These are phyloP conservation scores for Dicrurus megarhynchus DNA, from an alignment of 2,113 vertebrate genomes.

Conservation along the genomic window DNA sequence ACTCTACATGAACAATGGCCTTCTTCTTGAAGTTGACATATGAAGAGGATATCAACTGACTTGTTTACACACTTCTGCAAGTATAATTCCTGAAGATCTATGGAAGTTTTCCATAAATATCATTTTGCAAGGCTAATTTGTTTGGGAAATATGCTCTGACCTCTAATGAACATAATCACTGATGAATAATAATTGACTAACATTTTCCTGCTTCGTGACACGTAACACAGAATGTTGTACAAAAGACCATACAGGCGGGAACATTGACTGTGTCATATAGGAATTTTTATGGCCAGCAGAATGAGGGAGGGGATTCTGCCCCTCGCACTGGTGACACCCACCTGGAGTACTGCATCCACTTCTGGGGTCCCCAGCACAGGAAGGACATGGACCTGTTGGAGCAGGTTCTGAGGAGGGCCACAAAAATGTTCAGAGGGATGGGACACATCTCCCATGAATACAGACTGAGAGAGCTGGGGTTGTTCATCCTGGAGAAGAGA, in stretches of 20 bases:
- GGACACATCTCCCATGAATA: background rate
- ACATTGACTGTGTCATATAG: background rate
- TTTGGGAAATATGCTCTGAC: background rate
- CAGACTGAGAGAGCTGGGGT: background rate
- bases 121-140: background rate
- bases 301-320: background rate
- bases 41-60: background rate
- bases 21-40: background rate
- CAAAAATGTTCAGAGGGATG: background rate
- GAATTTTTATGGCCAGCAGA: background rate
- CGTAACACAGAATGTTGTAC: background rate
- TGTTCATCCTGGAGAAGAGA: background rate
- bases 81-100: background rate
- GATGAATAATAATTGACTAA: background rate
- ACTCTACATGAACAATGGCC: background rate
- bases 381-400: background rate
- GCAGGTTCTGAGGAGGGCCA: background rate
- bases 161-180: background rate
- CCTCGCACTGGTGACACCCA: rapidly evolving
- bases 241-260: background rate
- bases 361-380: background rate
- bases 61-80: background rate
- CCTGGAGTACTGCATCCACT: background rate
- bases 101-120: background rate
- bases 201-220: background rate